Percentiles rank a stretch among this genome's conserved stretches.
Evolutionary conservation across 2,113 vertebrate species (phyloP).

Genomic region (Protobothrops flavoviridis): DNA sequence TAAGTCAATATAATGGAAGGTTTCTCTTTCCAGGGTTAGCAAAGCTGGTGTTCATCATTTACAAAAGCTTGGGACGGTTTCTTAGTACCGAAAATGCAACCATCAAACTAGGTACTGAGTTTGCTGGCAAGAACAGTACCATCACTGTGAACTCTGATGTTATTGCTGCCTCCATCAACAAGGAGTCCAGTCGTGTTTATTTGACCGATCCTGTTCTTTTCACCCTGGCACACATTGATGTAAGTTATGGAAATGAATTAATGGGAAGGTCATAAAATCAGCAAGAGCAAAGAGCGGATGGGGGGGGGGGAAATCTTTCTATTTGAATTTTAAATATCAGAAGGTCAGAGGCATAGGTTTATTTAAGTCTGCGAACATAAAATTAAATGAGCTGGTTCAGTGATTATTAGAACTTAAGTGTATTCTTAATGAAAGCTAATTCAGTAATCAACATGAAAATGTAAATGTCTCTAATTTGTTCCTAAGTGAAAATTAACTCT

Average conservation of each 20-base stretch:
- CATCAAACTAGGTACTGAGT: conserved; percentile 86
- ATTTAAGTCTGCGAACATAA: conserved; percentile 93
- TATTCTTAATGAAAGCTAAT: conserved; percentile 99
- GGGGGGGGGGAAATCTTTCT: conserved; percentile 52
- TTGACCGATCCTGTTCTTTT: conserved; percentile 96
- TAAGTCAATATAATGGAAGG: neutral
- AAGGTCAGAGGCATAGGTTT: conserved; percentile 83
- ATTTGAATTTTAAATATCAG: conserved; percentile 87
- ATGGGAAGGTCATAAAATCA: conserved; percentile 72
- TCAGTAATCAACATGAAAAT: conserved; percentile 96
- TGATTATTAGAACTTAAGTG: conserved; percentile 92
- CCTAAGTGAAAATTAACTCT: conserved; percentile 91
- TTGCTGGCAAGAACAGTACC: conserved; percentile 83
- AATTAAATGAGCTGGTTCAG: conserved; percentile 93
- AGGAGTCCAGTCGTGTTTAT: conserved; percentile 97
- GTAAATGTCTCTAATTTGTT: conserved; percentile 93
- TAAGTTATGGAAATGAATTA: conserved; percentile 79
- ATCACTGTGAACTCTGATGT: conserved; percentile 95
- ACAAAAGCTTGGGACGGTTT: conserved; percentile 95
- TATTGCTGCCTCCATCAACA: conserved; percentile 97
- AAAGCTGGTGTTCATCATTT: conserved; percentile 97
- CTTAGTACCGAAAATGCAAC: conserved; percentile 95
- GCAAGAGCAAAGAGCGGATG: conserved; percentile 63
- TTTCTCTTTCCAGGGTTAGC: conserved; percentile 80
- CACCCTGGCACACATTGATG: conserved; percentile 94